Evolutionary conservation across 1,140 invertebrate species (phyloP), one percentile per base, ranked within the genome.

Genomic region (Lepidurus couesii): DNA sequence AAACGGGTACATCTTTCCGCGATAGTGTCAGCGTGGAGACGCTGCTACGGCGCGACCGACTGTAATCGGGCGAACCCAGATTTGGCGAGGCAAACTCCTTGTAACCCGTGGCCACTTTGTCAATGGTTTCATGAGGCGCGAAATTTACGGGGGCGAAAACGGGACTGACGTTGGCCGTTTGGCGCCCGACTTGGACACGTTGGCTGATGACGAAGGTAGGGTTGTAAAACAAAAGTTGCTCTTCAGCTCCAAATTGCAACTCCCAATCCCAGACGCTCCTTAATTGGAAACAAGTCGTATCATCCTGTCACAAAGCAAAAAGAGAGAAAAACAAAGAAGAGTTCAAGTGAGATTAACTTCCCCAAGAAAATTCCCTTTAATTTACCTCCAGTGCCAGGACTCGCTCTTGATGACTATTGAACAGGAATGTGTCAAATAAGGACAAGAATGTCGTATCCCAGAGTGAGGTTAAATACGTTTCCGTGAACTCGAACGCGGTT

Each of bases 401-500:
- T 75, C 92, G 86, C 82, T 93, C 92, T 80, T 89, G 87, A 80
- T 92, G 91, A 79, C 89, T 93, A 83, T 96, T 95, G 83, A 97
- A 97, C 21, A 97, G 88, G 87, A 97, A 97, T 24, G 94, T 97
- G 80, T 96, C 94, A 84, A 96, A 97, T 44, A 96, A 88, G 43
- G 94, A 93, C 81, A 95, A 89, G 82, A 94, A 92, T 65, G 90
- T 89, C 21, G 91, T 89, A 86, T 98, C 96, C 94, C 95, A 97
- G 5, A 98, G 83, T 0, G 93, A 92, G 7, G 93, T 95, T 73
- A 98, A 88, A 86, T 96, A 97, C 0, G 92, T 95, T 86, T 97
- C 94, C 7, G 93, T 93, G 86, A 96, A 96, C 86, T 97, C 93
- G 85, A 98, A 97, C 77, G 91, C 88, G 1, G 90, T 87, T 10